Conservation (phyloP, 2,797 vertebrate genomes). For the Artibeus jamaicensis region DNA sequence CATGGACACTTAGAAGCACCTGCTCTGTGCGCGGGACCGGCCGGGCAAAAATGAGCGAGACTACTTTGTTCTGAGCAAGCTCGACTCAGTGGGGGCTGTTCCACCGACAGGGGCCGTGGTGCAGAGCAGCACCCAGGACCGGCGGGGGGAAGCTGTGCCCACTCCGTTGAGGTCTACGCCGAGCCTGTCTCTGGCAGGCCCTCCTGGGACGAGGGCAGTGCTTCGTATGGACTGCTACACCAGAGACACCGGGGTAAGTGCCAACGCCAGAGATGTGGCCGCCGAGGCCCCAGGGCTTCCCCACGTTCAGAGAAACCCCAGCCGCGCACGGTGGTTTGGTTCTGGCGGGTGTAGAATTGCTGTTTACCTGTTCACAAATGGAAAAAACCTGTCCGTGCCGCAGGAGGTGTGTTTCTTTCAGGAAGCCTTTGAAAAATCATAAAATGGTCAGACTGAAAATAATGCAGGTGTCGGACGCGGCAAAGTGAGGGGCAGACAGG, state of each 20-base stretch:
- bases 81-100: background rate
- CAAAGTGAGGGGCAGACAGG: accelerated
- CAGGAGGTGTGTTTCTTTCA: background rate
- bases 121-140: accelerated
- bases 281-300: background rate
- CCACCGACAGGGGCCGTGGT: accelerated
- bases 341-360: background rate
- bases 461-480: background rate
- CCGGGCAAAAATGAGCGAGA: accelerated
- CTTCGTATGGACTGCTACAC: accelerated
- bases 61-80: accelerated
- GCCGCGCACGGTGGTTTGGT: accelerated
- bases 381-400: background rate
- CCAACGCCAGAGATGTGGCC: accelerated
- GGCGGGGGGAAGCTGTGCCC: accelerated
- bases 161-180: accelerated
- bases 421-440: background rate
- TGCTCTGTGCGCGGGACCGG: no score
- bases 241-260: no score
- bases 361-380: background rate
- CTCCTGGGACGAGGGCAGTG: accelerated
- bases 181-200: background rate
- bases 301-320: background rate
- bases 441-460: background rate
- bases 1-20: background rate